phyloP scores from a whole-genome alignment of 2,888 invertebrate species.

The Dynastes grantii region DNA sequence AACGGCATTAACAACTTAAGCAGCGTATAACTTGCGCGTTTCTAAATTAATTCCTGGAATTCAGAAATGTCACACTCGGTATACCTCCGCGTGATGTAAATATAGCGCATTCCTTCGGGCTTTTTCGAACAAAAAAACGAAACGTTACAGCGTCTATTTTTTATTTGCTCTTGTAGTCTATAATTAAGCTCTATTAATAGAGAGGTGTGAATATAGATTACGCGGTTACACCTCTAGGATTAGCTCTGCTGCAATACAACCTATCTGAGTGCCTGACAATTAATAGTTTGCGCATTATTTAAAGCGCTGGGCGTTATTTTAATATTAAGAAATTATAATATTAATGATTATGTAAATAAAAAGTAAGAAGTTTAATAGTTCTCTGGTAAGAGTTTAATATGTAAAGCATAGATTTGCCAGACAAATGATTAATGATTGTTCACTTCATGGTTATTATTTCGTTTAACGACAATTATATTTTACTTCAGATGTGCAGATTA shows the following conservation, averaged over 20 bases:
- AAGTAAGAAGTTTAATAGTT: background rate
- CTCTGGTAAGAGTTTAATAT: background rate
- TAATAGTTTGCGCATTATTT: conserved; percentile 12
- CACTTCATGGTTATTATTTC: no score
- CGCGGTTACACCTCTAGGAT: conserved; percentile 38
- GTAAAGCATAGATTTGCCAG: no score
- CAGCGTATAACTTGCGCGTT: conserved; percentile 1
- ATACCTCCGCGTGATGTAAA: conserved; percentile 9
- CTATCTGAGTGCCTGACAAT: background rate
- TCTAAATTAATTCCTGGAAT: background rate
- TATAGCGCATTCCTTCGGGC: conserved; percentile 32
- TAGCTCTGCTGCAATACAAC: conserved; percentile 6
- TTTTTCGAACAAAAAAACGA: conserved; percentile 18
- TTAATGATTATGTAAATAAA: background rate
- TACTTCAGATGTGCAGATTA: no score
- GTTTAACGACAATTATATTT: no score
- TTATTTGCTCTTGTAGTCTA: conserved; percentile 35
- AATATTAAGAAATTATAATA: background rate
- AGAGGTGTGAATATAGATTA: conserved; percentile 44
- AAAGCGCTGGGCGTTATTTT: background rate
- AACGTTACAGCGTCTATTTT: conserved; percentile 31
- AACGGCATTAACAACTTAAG: conserved; percentile 24
- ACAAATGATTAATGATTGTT: no score
- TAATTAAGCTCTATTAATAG: conserved; percentile 44
- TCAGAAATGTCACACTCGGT: conserved; percentile 22